A percentile compares a stretch with the other conserved stretches of the same genome.
phyloP scores from a whole-genome alignment of 1,140 invertebrate genomes.

The Potamilus streckersoni region DNA sequence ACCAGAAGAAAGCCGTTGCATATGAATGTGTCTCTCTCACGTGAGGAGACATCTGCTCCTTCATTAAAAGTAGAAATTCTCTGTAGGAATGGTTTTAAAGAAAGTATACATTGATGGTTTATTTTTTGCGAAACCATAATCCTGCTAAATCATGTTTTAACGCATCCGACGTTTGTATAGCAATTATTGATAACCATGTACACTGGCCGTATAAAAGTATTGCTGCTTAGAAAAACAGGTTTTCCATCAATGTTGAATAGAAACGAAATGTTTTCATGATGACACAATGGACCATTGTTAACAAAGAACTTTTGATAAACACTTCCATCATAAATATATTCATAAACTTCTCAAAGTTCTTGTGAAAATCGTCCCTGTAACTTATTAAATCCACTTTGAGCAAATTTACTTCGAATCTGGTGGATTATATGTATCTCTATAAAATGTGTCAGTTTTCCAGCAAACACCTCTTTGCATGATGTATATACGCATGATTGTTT shows the following conservation, averaged over 20 bases:
- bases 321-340: slow-evolving; percentile 11
- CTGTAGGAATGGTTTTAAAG: slow-evolving; percentile 20
- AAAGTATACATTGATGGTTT: slow-evolving; percentile 32
- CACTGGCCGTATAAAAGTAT: slow-evolving; percentile 25
- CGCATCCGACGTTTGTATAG: slow-evolving; percentile 16
- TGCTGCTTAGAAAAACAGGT: slow-evolving; percentile 24
- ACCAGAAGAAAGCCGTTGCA: slow-evolving; percentile 25
- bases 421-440: not conserved
- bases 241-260: slow-evolving; percentile 30
- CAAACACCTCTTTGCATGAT: too few species aligned
- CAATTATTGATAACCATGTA: slow-evolving; percentile 26
- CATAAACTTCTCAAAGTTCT: not conserved
- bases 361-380: not conserved
- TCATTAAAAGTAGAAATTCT: slow-evolving; percentile 10
- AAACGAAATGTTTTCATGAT: too few species aligned
- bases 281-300: too few species aligned
- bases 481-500: too few species aligned
- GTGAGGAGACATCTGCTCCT: slow-evolving; percentile 8
- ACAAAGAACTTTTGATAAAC: too few species aligned
- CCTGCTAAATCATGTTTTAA: slow-evolving; percentile 31
- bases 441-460: not conserved
- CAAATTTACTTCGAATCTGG: not conserved
- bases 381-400: not conserved
- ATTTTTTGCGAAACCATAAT: slow-evolving; percentile 24
- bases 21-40: slow-evolving; percentile 6